Conservation (phyloP, 2,888 invertebrate genomes). For the Dendrolimus houi region DNA sequence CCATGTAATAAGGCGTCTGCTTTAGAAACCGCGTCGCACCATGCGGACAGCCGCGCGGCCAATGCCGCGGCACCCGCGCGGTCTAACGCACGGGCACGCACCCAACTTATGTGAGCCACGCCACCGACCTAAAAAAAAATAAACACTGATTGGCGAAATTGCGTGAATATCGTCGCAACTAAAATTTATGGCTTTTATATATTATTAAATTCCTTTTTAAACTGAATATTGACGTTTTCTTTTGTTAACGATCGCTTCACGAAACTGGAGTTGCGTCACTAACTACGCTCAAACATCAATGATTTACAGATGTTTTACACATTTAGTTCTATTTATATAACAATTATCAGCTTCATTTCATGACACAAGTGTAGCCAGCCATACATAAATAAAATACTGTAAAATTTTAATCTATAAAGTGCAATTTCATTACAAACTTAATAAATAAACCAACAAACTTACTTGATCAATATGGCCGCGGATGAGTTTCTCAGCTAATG, state of each 20-base stretch:
- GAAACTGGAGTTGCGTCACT: no score
- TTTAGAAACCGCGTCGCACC: conserved; percentile 43
- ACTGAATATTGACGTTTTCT: no score
- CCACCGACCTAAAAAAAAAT: conserved; percentile 37
- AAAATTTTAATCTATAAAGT: no score
- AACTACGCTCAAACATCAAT: no score
- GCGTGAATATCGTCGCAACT: neutral
- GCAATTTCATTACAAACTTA: no score
- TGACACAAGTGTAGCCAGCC: no score
- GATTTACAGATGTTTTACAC: no score
- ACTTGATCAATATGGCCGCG: conserved; percentile 97
- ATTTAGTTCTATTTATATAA: no score
- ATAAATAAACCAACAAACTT: neutral
- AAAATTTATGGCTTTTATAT: neutral
- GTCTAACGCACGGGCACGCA: conserved; percentile 52
- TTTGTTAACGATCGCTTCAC: no score
- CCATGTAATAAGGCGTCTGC: conserved; percentile 40
- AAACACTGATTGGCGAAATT: neutral
- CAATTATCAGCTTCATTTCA: no score
- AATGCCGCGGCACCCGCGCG: conserved; percentile 45
- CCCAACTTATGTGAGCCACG: conserved; percentile 50
- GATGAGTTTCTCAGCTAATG: conserved; percentile 94
- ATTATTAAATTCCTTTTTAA: no score
- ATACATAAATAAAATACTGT: no score
- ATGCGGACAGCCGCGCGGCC: conserved; percentile 43